Conservation (phyloP, 1,140 invertebrate genomes). For the Drosophila bocqueti region DNA sequence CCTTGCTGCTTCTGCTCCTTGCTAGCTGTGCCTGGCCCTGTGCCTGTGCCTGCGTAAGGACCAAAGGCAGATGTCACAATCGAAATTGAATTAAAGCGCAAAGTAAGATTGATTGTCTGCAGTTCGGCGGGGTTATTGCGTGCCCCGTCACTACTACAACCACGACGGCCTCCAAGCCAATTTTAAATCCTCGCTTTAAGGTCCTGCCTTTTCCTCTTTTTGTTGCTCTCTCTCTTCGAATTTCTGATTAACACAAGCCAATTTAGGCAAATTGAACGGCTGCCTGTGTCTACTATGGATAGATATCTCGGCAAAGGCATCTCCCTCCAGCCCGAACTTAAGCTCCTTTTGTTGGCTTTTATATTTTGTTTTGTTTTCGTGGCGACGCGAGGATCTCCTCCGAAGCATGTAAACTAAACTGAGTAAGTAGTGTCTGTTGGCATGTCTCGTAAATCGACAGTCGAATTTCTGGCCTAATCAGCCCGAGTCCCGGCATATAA, state of each 20-base stretch:
- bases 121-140: slow-evolving; percentile 81
- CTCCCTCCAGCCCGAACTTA: slow-evolving; percentile 15
- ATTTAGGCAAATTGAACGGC: slow-evolving; percentile 77
- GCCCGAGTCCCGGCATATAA: slow-evolving; percentile 41
- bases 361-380: slow-evolving; percentile 50
- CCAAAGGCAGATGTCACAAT: slow-evolving; percentile 83
- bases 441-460: slow-evolving; percentile 64
- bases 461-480: slow-evolving; percentile 72
- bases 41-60: slow-evolving; percentile 49
- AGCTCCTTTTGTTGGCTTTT: slow-evolving; percentile 47
- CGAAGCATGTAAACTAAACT: slow-evolving; percentile 46
- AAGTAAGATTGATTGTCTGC: slow-evolving; percentile 84
- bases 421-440: slow-evolving; percentile 56
- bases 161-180: slow-evolving; percentile 23
- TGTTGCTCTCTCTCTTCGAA: neutral
- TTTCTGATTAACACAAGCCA: slow-evolving; percentile 75
- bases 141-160: slow-evolving; percentile 41
- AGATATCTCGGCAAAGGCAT: slow-evolving; percentile 35
- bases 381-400: neutral
- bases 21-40: neutral
- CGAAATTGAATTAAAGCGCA: slow-evolving; percentile 84
- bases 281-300: slow-evolving; percentile 37
- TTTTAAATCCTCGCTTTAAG: slow-evolving; percentile 58
- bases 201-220: slow-evolving; percentile 28
- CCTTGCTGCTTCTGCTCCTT: slow-evolving; percentile 39